Conservation (phyloP, 2,113 vertebrate species). For the Propithecus coquereli region DNA sequence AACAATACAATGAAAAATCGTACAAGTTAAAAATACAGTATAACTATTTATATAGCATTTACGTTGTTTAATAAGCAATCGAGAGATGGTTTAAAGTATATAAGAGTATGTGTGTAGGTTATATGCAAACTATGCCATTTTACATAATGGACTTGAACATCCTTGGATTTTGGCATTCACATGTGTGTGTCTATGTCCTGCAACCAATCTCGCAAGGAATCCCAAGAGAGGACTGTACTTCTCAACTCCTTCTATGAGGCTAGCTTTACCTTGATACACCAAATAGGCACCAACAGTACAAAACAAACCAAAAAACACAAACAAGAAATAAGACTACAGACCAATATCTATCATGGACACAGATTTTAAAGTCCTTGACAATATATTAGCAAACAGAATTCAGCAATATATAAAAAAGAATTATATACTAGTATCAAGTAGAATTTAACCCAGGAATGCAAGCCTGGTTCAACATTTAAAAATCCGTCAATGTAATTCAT, state of each 20-base stretch:
- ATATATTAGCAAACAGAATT: background rate
- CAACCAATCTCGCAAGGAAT: background rate
- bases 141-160: background rate
- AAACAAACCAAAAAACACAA: background rate
- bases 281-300: background rate
- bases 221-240: background rate
- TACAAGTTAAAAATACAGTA: background rate
- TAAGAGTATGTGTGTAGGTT: background rate
- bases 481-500: background rate
- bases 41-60: background rate
- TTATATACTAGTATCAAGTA: background rate
- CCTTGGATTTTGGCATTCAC: background rate
- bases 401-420: background rate
- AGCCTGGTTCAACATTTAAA: background rate
- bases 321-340: background rate
- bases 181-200: background rate
- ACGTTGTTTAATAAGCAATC: background rate
- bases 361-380: background rate
- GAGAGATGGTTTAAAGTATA: background rate
- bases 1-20: background rate
- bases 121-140: background rate
- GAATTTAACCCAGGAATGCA: background rate
- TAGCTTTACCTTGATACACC: background rate
- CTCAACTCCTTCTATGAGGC: background rate
- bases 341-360: background rate